Conservation (phyloP, 2,113 vertebrate species). For the Picathartes gymnocephalus region DNA sequence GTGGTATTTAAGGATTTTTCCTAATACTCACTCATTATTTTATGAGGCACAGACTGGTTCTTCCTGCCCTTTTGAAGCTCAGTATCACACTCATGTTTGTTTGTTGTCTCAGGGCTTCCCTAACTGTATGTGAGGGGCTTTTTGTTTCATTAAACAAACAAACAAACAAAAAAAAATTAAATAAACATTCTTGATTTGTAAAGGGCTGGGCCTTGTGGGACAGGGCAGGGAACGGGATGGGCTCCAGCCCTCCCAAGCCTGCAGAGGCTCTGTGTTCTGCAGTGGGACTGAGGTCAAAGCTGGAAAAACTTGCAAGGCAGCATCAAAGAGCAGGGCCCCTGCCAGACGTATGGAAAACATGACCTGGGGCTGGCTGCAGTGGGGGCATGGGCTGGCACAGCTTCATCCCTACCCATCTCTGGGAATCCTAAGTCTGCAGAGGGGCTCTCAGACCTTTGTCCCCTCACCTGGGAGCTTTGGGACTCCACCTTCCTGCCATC, state of each 20-base stretch:
- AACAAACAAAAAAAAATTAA: background rate
- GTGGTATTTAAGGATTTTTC: constrained; percentile 42
- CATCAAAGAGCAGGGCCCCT: background rate
- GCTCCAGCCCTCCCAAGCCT: constrained; percentile 8
- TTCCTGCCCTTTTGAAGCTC: constrained; percentile 20
- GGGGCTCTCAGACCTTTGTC: background rate
- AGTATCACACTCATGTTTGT: background rate
- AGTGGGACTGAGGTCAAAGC: constrained; percentile 24
- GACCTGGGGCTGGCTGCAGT: background rate
- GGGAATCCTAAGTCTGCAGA: background rate
- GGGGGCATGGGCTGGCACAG: background rate
- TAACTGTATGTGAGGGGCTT: background rate
- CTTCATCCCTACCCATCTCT: background rate
- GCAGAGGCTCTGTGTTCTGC: background rate
- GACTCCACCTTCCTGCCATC: background rate
- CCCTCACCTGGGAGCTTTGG: background rate
- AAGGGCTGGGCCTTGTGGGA: background rate
- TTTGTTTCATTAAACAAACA: background rate
- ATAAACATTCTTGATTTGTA: constrained; percentile 16
- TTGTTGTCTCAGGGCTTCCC: constrained; percentile 49
- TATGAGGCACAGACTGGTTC: background rate
- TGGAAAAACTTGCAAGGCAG: background rate
- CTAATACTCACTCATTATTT: constrained; percentile 39
- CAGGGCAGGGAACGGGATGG: background rate
- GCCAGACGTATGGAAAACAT: background rate